phyloP scores from a whole-genome alignment of 2,797 vertebrate genomes.

The Lepilemur ruficaudatus region DNA sequence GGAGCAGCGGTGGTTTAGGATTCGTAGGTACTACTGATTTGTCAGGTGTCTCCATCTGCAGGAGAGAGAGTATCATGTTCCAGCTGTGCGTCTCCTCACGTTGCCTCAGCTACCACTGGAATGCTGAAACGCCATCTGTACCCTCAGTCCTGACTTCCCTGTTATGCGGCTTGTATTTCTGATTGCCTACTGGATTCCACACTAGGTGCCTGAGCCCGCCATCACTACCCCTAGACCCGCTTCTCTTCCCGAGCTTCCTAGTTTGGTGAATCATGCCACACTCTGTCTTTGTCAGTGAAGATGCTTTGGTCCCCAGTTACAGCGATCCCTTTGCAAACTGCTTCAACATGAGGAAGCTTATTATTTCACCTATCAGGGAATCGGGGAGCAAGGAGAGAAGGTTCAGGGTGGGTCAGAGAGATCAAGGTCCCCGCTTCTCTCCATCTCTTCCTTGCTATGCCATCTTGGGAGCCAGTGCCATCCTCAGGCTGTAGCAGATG shows the following conservation, averaged over 20 bases:
- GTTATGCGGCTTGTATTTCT: neutral
- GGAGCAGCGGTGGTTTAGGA: neutral
- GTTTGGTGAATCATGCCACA: neutral
- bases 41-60: neutral
- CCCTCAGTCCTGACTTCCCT: neutral
- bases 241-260: neutral
- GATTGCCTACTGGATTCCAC: neutral
- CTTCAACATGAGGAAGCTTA: neutral
- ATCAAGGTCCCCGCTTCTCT: neutral
- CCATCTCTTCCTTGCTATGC: neutral
- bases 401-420: neutral
- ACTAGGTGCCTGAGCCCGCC: neutral
- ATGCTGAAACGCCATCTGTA: neutral
- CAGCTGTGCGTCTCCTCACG: neutral
- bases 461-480: neutral
- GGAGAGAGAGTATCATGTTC: neutral
- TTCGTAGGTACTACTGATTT: neutral
- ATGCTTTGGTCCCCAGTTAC: neutral
- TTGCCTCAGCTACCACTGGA: neutral
- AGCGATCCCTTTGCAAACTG: neutral
- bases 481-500: neutral
- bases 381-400: neutral
- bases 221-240: neutral
- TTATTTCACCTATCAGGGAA: neutral
- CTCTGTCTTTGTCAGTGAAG: neutral